phyloP scores from a whole-genome alignment of 37 sponge, comb jelly and placozoan species.

The Bolinopsis microptera region DNA sequence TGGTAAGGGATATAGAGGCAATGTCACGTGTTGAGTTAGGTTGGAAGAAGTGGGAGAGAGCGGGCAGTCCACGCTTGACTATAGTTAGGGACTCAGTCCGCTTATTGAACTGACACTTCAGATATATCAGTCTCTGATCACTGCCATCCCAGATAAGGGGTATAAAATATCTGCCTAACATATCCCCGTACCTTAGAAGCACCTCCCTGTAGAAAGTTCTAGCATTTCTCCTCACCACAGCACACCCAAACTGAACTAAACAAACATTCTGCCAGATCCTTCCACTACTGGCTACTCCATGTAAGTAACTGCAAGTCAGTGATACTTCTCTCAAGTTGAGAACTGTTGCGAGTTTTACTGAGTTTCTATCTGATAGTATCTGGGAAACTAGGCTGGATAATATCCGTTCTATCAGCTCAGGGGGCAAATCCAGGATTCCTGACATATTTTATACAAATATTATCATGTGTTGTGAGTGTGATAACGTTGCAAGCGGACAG shows the following conservation, averaged over 20 bases:
- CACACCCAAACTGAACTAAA: background rate
- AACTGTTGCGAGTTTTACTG: no score
- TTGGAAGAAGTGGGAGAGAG: background rate
- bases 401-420: background rate
- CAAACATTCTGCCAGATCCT: background rate
- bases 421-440: background rate
- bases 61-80: background rate
- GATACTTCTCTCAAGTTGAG: background rate
- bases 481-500: no score
- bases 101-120: background rate
- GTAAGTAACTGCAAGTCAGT: background rate
- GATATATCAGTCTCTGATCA: background rate
- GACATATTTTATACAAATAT: background rate
- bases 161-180: background rate
- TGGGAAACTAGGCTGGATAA: background rate
- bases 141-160: background rate
- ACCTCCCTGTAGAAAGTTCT: background rate
- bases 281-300: background rate
- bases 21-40: background rate
- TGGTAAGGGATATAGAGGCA: background rate
- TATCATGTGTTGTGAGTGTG: no score
- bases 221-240: background rate
- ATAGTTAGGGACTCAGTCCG: background rate
- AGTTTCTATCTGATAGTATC: background rate
- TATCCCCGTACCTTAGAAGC: background rate